Percentiles rank a stretch among this genome's conserved stretches.
Conservation (phyloP, 2,797 vertebrate genomes). For the Sparus aurata region DNA sequence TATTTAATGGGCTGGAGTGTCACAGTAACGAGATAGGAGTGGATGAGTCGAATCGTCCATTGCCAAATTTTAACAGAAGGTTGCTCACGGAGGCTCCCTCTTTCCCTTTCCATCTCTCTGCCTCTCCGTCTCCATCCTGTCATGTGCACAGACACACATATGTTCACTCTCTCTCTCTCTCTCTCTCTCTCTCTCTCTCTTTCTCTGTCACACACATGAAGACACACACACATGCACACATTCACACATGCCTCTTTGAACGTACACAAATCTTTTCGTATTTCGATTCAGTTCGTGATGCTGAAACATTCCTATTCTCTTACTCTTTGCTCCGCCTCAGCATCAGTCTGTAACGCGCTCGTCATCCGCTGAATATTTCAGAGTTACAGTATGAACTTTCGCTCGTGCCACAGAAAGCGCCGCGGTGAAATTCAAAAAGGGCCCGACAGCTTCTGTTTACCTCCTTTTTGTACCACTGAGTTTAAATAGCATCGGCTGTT, state of each 20-base stretch:
- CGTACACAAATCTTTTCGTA: constrained; percentile 34
- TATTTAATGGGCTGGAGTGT: constrained; percentile 89
- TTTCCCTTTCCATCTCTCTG: constrained; percentile 36
- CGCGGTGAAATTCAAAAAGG: constrained; percentile 43
- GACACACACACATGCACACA: not conserved
- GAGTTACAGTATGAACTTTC: constrained; percentile 37
- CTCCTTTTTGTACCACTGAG: constrained; percentile 47
- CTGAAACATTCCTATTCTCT: constrained; percentile 22
- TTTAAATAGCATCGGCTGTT: constrained; percentile 60
- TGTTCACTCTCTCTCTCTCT: not conserved
- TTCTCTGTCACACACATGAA: not conserved
- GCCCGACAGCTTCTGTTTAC: constrained; percentile 57
- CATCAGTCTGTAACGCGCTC: constrained; percentile 27
- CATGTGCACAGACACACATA: constrained; percentile 40
- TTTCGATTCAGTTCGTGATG: not conserved
- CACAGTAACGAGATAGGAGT: constrained; percentile 90
- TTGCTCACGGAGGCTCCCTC: constrained; percentile 64
- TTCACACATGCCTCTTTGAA: not conserved
- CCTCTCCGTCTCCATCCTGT: constrained; percentile 34
- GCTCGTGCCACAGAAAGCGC: constrained; percentile 13
- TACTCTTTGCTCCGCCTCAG: constrained; percentile 22
- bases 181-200: not conserved
- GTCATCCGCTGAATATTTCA: constrained; percentile 49
- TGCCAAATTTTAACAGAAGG: constrained; percentile 75
- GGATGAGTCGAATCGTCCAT: constrained; percentile 85